Conservation (phyloP, 2,888 invertebrate species). For the Drosophila atroscutellata region DNA sequence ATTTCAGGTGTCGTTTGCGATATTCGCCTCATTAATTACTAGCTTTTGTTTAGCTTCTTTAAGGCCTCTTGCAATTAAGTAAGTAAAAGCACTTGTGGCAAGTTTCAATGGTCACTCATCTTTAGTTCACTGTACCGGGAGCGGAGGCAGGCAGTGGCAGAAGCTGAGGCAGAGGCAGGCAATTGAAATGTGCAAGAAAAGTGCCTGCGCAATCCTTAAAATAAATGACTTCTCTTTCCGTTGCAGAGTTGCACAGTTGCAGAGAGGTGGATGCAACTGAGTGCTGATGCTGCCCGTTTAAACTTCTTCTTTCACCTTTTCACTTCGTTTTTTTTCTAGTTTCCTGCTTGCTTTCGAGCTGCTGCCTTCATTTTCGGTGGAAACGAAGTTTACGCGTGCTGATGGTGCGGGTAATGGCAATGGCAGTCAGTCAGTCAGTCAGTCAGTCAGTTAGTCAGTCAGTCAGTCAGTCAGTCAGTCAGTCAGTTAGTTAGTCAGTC, state of each 20-base stretch:
- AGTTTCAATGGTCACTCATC: slow-evolving; percentile 5
- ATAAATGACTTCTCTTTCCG: slow-evolving; percentile 79
- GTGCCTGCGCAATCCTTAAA: slow-evolving; percentile 68
- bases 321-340: slow-evolving; percentile 16
- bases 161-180: neutral
- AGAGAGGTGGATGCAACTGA: slow-evolving; percentile 22
- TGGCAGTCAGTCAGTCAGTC: slow-evolving; percentile 42
- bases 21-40: neutral
- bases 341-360: neutral
- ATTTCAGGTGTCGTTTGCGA: neutral
- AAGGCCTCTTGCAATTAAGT: neutral
- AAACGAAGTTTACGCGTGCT: slow-evolving; percentile 76
- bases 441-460: slow-evolving; percentile 23
- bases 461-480: too few relatives aligned
- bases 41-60: neutral
- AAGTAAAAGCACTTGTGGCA: slow-evolving; percentile 5
- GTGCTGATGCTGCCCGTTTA: slow-evolving; percentile 17
- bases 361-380: slow-evolving; percentile 37
- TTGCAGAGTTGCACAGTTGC: slow-evolving; percentile 65
- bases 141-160: too few relatives aligned
- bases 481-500: neutral
- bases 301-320: slow-evolving; percentile 10
- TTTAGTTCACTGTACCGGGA: slow-evolving; percentile 5
- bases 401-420: slow-evolving; percentile 75
- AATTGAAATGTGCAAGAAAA: slow-evolving; percentile 49